These are phyloP conservation scores for Acomys russatus DNA, from an alignment of 2,797 vertebrate species.

Conservation along the genomic window DNA sequence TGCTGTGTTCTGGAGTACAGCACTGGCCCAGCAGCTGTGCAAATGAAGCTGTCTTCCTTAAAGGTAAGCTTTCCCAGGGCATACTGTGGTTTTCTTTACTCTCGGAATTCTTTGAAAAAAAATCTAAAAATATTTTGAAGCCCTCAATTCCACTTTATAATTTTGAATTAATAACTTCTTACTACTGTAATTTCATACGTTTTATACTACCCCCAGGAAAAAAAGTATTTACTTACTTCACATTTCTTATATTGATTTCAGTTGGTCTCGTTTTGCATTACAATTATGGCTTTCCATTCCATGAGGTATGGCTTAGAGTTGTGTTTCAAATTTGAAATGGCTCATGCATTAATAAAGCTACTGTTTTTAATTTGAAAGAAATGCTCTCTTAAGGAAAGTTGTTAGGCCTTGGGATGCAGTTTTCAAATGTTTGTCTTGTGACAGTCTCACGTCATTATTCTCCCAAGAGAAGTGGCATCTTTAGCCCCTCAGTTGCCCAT, in stretches of 20 bases:
- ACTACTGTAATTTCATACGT: conserved; percentile 81
- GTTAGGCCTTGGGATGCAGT: conserved; percentile 58
- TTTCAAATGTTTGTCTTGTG: conserved; percentile 49
- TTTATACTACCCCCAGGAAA: conserved; percentile 72
- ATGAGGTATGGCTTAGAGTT: conserved; percentile 70
- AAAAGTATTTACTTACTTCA: conserved; percentile 78
- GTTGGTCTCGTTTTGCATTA: conserved; percentile 77
- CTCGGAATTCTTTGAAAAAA: conserved; percentile 58
- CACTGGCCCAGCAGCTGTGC: background rate
- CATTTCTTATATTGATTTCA: conserved; percentile 78
- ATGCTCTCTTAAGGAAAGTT: conserved; percentile 61
- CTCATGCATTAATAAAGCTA: conserved; percentile 79
- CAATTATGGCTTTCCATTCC: conserved; percentile 79
- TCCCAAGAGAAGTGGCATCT: background rate
- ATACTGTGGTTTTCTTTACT: conserved; percentile 21
- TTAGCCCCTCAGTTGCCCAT: background rate
- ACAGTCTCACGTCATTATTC: background rate
- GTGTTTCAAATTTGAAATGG: conserved; percentile 78
- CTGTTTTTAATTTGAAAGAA: conserved; percentile 83
- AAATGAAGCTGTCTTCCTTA: background rate
- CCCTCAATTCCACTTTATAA: conserved; percentile 78
- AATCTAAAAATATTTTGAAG: conserved; percentile 68
- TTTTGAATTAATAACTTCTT: conserved; percentile 83
- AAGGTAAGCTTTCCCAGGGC: conserved; percentile 68
- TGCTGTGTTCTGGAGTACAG: background rate